Percentiles rank a stretch among this genome's conserved stretches.
These are phyloP conservation scores for Chelidonichthys spinosus DNA, from an alignment of 2,797 vertebrate species.

Conservation along the genomic window DNA sequence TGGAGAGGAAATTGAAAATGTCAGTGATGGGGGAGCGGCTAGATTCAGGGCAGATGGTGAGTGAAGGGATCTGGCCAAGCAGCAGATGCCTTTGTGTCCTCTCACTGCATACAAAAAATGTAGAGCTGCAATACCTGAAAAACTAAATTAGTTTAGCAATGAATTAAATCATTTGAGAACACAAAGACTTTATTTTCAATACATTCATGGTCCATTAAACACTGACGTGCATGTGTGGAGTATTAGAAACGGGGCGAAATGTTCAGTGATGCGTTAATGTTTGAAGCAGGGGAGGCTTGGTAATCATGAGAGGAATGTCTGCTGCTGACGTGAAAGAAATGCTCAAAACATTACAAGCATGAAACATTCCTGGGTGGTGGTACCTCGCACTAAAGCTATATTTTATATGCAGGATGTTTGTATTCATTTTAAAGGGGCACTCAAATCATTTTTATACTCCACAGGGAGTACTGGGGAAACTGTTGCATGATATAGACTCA, in stretches of 20 bases:
- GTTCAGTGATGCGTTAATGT: constrained; percentile 7
- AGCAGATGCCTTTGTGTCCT: constrained; percentile 3
- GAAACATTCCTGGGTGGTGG: neutral
- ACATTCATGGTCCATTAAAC: neutral
- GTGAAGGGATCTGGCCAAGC: neutral
- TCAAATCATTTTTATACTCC: neutral
- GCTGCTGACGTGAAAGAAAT: constrained; percentile 3
- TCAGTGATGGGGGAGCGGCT: neutral
- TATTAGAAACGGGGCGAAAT: constrained; percentile 8
- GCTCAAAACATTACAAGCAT: constrained; percentile 1
- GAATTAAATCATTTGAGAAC: neutral
- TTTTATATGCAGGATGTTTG: constrained; percentile 9
- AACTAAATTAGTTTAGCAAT: no score
- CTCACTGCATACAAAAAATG: neutral
- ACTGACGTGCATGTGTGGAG: neutral
- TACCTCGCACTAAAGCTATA: neutral
- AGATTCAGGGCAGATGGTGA: neutral
- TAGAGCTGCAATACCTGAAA: neutral
- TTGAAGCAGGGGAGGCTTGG: constrained; percentile 8
- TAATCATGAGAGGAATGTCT: constrained; percentile 27
- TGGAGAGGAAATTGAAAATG: constrained; percentile 33
- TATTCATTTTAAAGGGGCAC: neutral
- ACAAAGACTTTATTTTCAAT: neutral
- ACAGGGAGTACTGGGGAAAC: neutral
- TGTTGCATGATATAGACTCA: neutral